Conservation (phyloP, 2,888 invertebrate species). For the Heliconius aoede region DNA sequence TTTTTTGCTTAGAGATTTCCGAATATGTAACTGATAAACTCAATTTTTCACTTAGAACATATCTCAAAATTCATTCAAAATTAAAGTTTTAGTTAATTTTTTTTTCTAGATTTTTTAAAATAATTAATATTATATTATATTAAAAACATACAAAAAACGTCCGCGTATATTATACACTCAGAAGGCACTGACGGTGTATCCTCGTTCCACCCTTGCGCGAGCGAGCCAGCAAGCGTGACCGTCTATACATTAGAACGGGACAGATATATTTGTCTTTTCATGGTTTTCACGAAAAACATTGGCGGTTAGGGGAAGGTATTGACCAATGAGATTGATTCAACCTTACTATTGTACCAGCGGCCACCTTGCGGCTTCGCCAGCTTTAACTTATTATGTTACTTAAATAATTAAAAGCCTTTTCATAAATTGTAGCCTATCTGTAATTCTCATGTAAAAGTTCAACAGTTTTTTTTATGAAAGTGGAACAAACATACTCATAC, state of each 20-base stretch:
- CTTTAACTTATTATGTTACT: neutral
- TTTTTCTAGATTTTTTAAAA: neutral
- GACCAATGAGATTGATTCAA: conserved; percentile 61
- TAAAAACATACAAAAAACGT: conserved; percentile 57
- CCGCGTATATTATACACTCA: conserved; percentile 73
- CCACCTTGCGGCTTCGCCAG: neutral
- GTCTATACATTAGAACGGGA: conserved; percentile 57
- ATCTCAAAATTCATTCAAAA: neutral
- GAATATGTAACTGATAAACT: neutral
- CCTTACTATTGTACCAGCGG: conserved; percentile 24
- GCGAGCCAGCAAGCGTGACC: conserved; percentile 58
- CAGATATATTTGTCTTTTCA: conserved; percentile 61
- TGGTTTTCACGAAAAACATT: conserved; percentile 68
- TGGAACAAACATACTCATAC: no score
- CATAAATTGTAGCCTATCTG: neutral
- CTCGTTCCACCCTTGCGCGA: conserved; percentile 67
- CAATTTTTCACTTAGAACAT: neutral
- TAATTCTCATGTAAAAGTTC: neutral
- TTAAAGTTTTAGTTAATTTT: neutral
- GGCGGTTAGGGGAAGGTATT: conserved; percentile 59
- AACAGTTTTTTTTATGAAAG: neutral
- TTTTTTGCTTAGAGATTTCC: neutral
- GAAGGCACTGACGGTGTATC: conserved; percentile 72
- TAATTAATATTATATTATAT: neutral
- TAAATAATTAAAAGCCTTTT: neutral